Percentiles rank a stretch among this genome's conserved stretches.
phyloP scores from a whole-genome alignment of 2,113 vertebrate species.

The Rutilus rutilus region DNA sequence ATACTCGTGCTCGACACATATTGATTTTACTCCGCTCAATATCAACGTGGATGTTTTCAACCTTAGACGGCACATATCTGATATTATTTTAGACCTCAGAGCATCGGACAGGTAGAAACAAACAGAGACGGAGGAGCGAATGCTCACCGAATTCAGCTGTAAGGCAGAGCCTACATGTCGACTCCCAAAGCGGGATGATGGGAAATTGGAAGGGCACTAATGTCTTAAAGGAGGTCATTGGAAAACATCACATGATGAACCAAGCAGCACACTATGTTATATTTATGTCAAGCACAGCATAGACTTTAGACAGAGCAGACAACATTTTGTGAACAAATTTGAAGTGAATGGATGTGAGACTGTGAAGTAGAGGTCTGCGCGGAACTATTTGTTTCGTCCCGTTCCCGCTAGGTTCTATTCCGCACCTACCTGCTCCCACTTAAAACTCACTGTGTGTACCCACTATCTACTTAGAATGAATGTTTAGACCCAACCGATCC shows the following conservation, averaged over 20 bases:
- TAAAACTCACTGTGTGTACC: too few relatives aligned
- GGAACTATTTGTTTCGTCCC: too few relatives aligned
- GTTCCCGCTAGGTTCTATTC: too few relatives aligned
- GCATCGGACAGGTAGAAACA: not conserved
- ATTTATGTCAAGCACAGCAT: not conserved
- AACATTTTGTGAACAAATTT: not conserved
- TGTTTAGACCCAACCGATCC: too few relatives aligned
- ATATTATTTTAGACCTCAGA: constrained; percentile 30
- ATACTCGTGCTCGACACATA: constrained; percentile 36
- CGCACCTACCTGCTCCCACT: too few relatives aligned
- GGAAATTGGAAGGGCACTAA: not conserved
- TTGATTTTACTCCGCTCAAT: constrained; percentile 44
- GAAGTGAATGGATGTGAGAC: not conserved
- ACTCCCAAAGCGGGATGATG: not conserved
- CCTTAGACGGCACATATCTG: constrained; percentile 42
- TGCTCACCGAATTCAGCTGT: not conserved
- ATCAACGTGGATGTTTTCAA: constrained; percentile 47
- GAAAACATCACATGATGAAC: not conserved
- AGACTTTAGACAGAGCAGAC: not conserved
- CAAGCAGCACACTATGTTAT: not conserved
- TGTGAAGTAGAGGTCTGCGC: too few relatives aligned
- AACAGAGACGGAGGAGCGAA: not conserved
- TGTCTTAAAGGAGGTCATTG: not conserved
- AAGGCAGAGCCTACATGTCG: not conserved
- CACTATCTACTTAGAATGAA: too few relatives aligned